phyloP scores from a whole-genome alignment of 2,113 vertebrate species.

The Gnathonemus echidnorhynchus region DNA sequence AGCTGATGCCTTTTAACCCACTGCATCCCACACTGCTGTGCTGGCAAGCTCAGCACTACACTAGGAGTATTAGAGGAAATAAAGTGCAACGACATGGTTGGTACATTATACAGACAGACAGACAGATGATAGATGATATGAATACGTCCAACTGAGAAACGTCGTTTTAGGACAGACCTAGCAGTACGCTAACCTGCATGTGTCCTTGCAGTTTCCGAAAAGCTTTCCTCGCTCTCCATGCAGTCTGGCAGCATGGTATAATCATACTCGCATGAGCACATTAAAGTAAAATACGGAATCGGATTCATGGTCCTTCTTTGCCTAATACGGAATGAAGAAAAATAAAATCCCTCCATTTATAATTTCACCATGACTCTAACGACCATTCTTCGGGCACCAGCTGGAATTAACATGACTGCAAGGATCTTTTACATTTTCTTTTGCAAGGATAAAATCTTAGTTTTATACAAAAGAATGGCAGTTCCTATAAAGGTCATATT shows the following conservation, averaged over 20 bases:
- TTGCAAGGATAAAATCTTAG: neutral
- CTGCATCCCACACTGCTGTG: constrained; percentile 35
- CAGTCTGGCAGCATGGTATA: neutral
- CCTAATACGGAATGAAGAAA: neutral
- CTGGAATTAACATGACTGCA: neutral
- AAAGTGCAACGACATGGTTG: neutral
- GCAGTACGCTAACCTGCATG: neutral
- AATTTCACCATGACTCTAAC: neutral
- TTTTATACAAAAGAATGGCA: neutral
- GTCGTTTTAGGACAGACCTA: neutral
- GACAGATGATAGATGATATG: neutral
- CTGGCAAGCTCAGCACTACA: neutral
- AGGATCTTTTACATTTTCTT: neutral
- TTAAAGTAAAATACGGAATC: neutral
- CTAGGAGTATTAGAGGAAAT: neutral
- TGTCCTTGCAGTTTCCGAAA: constrained; percentile 10
- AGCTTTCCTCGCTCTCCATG: neutral
- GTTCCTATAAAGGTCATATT: constrained; percentile 9
- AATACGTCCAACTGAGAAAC: neutral
- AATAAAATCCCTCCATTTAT: neutral
- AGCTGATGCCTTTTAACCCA: constrained; percentile 52
- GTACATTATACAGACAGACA: neutral
- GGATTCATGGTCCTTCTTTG: neutral
- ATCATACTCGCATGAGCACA: neutral
- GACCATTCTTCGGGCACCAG: neutral